Conservation (phyloP, 2,888 invertebrate genomes). For the Hypercompe scribonia region DNA sequence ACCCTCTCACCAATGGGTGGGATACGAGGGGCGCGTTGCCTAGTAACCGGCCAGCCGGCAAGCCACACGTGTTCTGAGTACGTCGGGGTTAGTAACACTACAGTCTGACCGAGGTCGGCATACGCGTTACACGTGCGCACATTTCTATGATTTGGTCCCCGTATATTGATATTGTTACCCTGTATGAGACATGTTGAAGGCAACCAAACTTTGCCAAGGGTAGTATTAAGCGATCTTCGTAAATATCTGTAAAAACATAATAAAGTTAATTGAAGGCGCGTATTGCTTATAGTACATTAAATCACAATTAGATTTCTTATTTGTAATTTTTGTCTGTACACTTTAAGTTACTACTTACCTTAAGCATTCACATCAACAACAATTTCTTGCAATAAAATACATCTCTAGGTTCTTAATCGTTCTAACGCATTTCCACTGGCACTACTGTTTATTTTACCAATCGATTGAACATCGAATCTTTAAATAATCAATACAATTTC, state of each 20-base stretch:
- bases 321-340: background rate
- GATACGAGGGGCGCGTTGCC: slow-evolving; percentile 58
- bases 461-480: background rate
- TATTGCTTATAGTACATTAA: background rate
- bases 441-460: background rate
- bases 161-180: background rate
- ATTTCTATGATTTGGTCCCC: background rate
- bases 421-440: background rate
- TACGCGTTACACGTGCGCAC: background rate
- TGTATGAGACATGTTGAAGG: background rate
- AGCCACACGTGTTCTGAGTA: slow-evolving; percentile 46
- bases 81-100: slow-evolving; percentile 30
- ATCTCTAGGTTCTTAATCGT: background rate
- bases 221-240: background rate
- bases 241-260: background rate
- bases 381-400: background rate
- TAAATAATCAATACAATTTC: no score
- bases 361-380: background rate
- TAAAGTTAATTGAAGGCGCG: no score
- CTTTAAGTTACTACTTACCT: background rate
- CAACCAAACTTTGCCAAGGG: background rate
- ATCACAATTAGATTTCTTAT: background rate
- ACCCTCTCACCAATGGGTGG: slow-evolving; percentile 29
- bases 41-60: slow-evolving; percentile 63
- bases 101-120: slow-evolving; percentile 41